These are phyloP conservation scores for Neolamprologus caudopunctatus DNA, from an alignment of 2,113 vertebrate genomes.

Conservation along the genomic window DNA sequence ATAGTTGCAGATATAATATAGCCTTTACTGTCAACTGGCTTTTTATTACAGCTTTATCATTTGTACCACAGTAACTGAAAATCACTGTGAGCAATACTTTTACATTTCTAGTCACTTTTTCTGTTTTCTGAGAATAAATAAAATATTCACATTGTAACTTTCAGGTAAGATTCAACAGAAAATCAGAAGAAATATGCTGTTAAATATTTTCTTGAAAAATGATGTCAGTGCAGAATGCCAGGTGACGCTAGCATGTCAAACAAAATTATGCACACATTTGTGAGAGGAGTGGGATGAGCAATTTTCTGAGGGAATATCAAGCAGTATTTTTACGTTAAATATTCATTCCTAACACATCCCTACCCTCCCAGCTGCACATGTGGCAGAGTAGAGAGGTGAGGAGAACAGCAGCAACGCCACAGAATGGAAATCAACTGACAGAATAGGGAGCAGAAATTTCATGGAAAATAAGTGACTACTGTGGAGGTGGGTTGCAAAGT, in stretches of 20 bases:
- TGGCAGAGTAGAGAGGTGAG: neutral
- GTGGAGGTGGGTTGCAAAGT: neutral
- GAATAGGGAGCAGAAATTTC: neutral
- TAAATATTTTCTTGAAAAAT: rapidly evolving
- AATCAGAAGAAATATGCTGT: neutral
- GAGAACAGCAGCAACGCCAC: neutral
- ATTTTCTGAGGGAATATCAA: neutral
- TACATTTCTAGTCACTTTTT: neutral
- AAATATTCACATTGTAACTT: neutral
- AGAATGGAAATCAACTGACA: neutral
- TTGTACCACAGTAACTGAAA: neutral
- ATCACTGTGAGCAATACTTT: rapidly evolving
- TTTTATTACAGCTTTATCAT: neutral
- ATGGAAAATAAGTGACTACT: neutral
- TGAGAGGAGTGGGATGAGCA: neutral
- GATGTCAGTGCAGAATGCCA: neutral
- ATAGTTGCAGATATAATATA: rapidly evolving
- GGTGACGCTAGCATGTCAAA: neutral
- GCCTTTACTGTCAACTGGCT: neutral
- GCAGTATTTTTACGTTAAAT: neutral
- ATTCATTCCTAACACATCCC: neutral
- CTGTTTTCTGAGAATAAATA: neutral
- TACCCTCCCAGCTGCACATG: neutral
- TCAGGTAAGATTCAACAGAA: neutral
- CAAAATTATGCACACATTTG: neutral